Conservation (phyloP, 2,113 vertebrate genomes). For the Aphyosemion australe region DNA sequence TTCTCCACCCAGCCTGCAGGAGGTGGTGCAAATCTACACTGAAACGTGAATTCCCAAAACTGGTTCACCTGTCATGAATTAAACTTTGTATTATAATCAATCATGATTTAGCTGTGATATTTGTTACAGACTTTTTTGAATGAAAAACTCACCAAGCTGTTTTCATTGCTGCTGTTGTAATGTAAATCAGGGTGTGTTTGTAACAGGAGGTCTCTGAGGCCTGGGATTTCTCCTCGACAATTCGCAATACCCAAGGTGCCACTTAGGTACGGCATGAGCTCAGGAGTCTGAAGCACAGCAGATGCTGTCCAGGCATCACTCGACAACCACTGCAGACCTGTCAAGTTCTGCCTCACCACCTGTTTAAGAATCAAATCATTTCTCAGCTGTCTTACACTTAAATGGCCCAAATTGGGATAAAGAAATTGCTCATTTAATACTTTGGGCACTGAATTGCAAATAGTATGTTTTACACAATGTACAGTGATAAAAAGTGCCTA, state of each 20-base stretch:
- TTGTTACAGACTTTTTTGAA: too few species aligned
- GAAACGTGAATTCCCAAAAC: slow-evolving; percentile 58
- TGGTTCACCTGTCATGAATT: slow-evolving; percentile 40
- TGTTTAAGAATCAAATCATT: background rate
- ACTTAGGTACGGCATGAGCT: slow-evolving; percentile 38
- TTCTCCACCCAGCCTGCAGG: slow-evolving; percentile 20
- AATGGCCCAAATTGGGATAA: too few species aligned
- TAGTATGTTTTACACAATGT: too few species aligned
- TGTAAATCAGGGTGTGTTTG: slow-evolving; percentile 22
- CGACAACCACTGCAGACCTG: slow-evolving; percentile 69
- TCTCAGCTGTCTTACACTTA: too few species aligned
- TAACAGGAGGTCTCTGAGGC: slow-evolving; percentile 37
- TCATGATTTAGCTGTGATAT: too few species aligned
- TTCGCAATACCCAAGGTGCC: slow-evolving; percentile 65
- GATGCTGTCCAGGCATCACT: slow-evolving; percentile 55
- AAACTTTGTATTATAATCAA: too few species aligned
- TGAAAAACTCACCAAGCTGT: slow-evolving; percentile 21
- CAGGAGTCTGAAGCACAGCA: slow-evolving; percentile 34
- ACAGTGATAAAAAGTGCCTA: too few species aligned
- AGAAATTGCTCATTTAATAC: too few species aligned
- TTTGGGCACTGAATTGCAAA: too few species aligned
- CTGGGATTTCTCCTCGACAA: slow-evolving; percentile 60
- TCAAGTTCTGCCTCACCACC: slow-evolving; percentile 58
- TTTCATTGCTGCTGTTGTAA: slow-evolving; percentile 10
- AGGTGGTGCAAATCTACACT: slow-evolving; percentile 44